Percentiles rank a stretch among this genome's conserved stretches.
Evolutionary conservation across 2,888 invertebrate genomes (phyloP).

Genomic region (Oithona nana): DNA sequence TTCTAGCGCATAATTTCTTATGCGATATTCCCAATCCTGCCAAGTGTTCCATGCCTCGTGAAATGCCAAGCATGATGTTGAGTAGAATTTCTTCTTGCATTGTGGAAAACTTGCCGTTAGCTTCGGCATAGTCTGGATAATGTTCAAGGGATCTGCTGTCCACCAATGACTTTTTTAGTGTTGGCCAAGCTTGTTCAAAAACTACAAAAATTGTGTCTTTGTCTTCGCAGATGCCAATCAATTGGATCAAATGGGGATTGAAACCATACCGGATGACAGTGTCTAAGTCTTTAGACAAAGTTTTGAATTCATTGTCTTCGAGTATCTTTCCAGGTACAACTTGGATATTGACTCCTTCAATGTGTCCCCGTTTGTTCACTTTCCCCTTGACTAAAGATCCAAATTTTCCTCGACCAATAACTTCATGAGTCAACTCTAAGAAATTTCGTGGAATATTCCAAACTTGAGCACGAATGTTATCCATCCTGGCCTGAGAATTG

Average conservation of each 20-base stretch:
- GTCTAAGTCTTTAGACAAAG: constrained; percentile 48
- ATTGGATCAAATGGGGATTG: constrained; percentile 48
- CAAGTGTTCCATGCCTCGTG: constrained; percentile 44
- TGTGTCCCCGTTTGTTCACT: constrained; percentile 40
- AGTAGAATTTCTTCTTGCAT: constrained; percentile 43
- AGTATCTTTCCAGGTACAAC: constrained; percentile 31
- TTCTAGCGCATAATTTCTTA: constrained; percentile 49
- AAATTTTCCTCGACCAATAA: constrained; percentile 53
- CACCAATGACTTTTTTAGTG: constrained; percentile 48
- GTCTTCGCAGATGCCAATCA: constrained; percentile 60
- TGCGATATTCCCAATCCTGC: constrained; percentile 33
- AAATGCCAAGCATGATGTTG: constrained; percentile 44
- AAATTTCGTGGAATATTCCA: constrained; percentile 52
- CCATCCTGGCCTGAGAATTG: neutral
- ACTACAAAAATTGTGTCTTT: constrained; percentile 33
- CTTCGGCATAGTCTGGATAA: constrained; percentile 28
- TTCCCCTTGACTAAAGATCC: constrained; percentile 54
- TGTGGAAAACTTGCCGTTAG: constrained; percentile 34
- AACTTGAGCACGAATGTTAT: constrained; percentile 36
- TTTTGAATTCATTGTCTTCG: constrained; percentile 23
- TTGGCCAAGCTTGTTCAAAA: constrained; percentile 44
- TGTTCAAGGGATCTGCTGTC: constrained; percentile 35
- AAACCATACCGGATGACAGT: constrained; percentile 45
- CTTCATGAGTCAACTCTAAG: constrained; percentile 45
- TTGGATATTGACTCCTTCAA: constrained; percentile 41